Percentiles rank a stretch among this genome's conserved stretches.
Conservation (phyloP, 2,113 vertebrate species). For the Paedocypris sp. region DNA sequence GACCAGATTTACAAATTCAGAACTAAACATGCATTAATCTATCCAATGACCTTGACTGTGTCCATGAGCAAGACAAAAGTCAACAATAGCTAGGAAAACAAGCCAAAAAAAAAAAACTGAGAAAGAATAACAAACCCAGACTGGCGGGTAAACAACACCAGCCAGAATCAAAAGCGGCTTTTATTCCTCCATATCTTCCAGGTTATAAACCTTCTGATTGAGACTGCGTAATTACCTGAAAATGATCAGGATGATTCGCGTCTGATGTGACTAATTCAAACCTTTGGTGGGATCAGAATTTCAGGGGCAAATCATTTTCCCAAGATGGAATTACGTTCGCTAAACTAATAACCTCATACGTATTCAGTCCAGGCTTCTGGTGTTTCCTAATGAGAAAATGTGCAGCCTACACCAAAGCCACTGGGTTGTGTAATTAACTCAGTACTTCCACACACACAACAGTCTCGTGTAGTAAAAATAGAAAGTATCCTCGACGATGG, state of each 20-base stretch:
- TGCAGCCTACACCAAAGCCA: conserved; percentile 24
- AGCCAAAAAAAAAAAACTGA: too few species aligned
- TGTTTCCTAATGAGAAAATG: conserved; percentile 33
- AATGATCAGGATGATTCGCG: neutral
- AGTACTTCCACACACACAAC: conserved; percentile 28
- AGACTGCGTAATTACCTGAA: neutral
- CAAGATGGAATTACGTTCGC: conserved; percentile 11
- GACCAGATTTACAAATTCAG: too few species aligned
- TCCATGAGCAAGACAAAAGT: too few species aligned
- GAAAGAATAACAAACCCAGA: too few species aligned
- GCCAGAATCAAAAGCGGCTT: too few species aligned
- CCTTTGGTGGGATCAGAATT: neutral
- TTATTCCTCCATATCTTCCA: too few species aligned
- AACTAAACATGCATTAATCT: too few species aligned
- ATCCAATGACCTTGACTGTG: too few species aligned
- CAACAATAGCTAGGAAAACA: too few species aligned
- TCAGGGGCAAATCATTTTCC: conserved; percentile 3
- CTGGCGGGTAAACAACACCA: too few species aligned
- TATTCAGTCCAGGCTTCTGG: conserved; percentile 8
- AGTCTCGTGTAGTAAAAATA: conserved; percentile 25
- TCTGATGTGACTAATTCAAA: conserved; percentile 10
- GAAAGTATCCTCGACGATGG: conserved; percentile 18
- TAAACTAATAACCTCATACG: conserved; percentile 24
- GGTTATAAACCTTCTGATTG: neutral
- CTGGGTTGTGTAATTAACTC: conserved; percentile 39